Base-by-base conservation (phyloP, 1,140 invertebrate species). In the Sminthurides bifidus region DNA sequence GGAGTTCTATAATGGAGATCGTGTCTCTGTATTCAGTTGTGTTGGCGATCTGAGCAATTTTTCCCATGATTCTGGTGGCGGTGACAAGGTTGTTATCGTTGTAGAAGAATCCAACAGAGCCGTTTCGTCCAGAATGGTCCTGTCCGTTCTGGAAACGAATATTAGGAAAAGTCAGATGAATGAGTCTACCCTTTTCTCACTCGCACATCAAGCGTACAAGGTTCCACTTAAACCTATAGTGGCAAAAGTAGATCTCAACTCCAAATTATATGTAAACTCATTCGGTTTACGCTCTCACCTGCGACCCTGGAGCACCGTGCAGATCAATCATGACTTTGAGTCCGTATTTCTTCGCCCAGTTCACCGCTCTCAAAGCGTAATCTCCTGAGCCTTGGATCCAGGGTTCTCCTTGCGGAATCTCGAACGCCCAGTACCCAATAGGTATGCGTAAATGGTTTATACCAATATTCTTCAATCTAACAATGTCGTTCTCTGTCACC, bases 371-470 rank as follows among this genome's bases (percentile, higher is more conserved):
- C 14, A 57, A 23, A 12, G 44, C 60, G 27, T 62, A 62, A 26
- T 58, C 56, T 56, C 60, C 58, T 10, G 35, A 26, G 1, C 60
- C 58, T n/a, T 14, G 19, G 23, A 62, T 43, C 56, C 56, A 62
- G 17, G 60, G 60, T 31, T 62, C 60, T 5, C 56, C 60, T 10
- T 21, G 1, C 19, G n/a, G n/a, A n/a, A 58, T 58, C 14, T 58
- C 60, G 29, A 58, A 40, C 12, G 60, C 60, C 60, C 60, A 62
- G 37, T 62, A 62, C n/a, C n/a, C n/a, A n/a, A n/a, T n/a, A n/a
- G n/a, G n/a, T n/a, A n/a, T n/a, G n/a, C n/a, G n/a, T n/a, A n/a
- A n/a, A n/a, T n/a, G n/a, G n/a, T n/a, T n/a, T n/a, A n/a, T n/a
- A n/a, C n/a, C n/a, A n/a, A n/a, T 40, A 35, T 55, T 52, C 35